Percentiles rank a stretch among this genome's conserved stretches.
Evolutionary conservation across 2,888 invertebrate genomes (phyloP).

Genomic region (Sycophila texana): DNA sequence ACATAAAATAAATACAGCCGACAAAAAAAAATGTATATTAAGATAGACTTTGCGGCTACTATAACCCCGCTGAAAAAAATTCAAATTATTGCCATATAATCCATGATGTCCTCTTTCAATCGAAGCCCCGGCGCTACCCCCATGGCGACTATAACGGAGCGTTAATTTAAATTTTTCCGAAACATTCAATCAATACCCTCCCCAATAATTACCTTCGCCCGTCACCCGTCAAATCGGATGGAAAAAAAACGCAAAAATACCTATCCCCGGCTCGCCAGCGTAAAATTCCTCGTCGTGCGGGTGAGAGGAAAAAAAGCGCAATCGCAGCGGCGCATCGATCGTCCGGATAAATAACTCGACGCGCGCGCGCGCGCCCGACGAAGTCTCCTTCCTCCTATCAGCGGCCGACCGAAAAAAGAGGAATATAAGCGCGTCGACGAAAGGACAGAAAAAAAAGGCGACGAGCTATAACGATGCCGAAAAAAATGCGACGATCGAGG

Average conservation of each 20-base stretch:
- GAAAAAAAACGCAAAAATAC: background rate
- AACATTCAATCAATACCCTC: slow-evolving; percentile 35
- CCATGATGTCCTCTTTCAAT: background rate
- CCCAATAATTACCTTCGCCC: slow-evolving; percentile 43
- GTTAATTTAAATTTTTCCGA: slow-evolving; percentile 40
- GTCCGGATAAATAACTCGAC: slow-evolving; percentile 32
- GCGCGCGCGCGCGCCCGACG: background rate
- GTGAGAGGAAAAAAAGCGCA: slow-evolving; percentile 9
- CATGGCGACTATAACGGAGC: background rate
- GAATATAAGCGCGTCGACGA: too few species aligned
- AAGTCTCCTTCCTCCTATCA: background rate
- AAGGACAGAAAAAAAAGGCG: background rate
- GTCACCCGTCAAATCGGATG: background rate
- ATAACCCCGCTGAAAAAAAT: too few species aligned
- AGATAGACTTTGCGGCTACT: too few species aligned
- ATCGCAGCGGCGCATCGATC: slow-evolving; percentile 35
- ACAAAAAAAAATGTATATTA: too few species aligned
- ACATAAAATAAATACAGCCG: too few species aligned
- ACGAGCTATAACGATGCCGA: background rate
- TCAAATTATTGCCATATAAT: background rate
- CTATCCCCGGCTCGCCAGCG: background rate
- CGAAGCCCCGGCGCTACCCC: background rate
- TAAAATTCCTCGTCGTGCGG: slow-evolving; percentile 29
- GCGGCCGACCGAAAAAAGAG: too few species aligned
- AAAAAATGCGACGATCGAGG: background rate